A percentile compares a stretch with the other conserved stretches of the same genome.
phyloP scores from a whole-genome alignment of 2,888 invertebrate genomes.

The Oscheius onirici region DNA sequence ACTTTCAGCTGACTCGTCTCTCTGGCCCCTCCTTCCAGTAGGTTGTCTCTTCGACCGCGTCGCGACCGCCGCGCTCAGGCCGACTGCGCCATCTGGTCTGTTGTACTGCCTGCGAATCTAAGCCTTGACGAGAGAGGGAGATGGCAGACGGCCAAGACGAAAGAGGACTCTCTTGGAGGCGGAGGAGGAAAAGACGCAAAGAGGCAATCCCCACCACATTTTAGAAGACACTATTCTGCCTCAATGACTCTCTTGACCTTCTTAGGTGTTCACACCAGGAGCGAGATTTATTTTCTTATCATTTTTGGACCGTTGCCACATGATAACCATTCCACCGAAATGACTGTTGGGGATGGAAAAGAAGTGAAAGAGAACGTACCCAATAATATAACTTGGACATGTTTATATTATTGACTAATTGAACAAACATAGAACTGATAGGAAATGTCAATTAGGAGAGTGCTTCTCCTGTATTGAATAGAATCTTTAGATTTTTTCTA shows the following conservation, averaged over 20 bases:
- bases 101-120: constrained; percentile 33
- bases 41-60: constrained; percentile 8
- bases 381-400: neutral
- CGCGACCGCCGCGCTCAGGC: constrained; percentile 20
- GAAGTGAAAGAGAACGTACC: neutral
- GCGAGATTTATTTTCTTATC: neutral
- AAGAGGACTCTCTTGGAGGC: neutral
- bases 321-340: neutral
- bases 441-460: too few relatives aligned
- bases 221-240: too few relatives aligned
- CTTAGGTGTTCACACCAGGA: neutral
- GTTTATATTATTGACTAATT: too few relatives aligned
- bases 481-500: too few relatives aligned
- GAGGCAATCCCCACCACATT: neutral
- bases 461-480: too few relatives aligned
- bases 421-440: too few relatives aligned
- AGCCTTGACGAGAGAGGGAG: neutral
- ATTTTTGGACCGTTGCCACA: neutral
- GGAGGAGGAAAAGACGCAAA: neutral
- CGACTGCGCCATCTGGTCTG: constrained; percentile 29
- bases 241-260: neutral
- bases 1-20: constrained; percentile 19
- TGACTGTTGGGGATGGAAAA: neutral
- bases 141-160: constrained; percentile 11
- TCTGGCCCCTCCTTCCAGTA: constrained; percentile 20